Evolutionary conservation across 2,888 invertebrate genomes (phyloP), one percentile per base, ranked within the genome.

Genomic region (Pseudococcus viburni): DNA sequence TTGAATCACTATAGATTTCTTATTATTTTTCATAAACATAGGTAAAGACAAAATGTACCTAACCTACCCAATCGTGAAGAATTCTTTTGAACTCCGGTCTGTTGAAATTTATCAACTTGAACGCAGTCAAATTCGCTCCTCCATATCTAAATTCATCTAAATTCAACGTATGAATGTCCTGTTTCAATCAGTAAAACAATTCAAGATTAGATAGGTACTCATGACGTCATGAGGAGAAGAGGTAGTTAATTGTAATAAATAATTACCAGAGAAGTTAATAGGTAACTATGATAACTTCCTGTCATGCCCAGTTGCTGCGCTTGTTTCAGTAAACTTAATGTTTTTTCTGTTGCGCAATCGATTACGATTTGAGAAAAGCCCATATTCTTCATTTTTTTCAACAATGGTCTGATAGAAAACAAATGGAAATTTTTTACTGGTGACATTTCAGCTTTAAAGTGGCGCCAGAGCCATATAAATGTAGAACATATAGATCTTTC

Each of bases 221-320:
- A 51, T 48, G 5, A 48, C n/a, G 9, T 48, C 12, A 11, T 15
- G 12, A 15, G 4, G 48, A 51, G n/a, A n/a, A 55, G 12, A 11
- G 26, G 3, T 22, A 22, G 7, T 51, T 1, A 51, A 46, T 5
- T 4, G 51, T n/a, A 59, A 26, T 33, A 33, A 33, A 33, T 33
- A 73, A 93, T 94, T 93, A 96, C 97, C 93, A 98, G 92, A 4
- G 97, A 97, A 0, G 98, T 98, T 90, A 98, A 96, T 90, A 98
- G 94, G 91, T 97, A 98, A 92, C 97, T 97, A 92, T 98, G 97
- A 91, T 97, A 96, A 91, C 97, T 97, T 90, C 97, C 97, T 96
- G 98, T 97, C 96, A 98, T 97, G 90, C 98, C 98, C 90, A 98
- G 96, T 93, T 98, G 97, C 92, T 98, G 97, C 12, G 98, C 98